Evolutionary conservation across 2,113 vertebrate species (phyloP).

Genomic region (Synodontis membranacea): DNA sequence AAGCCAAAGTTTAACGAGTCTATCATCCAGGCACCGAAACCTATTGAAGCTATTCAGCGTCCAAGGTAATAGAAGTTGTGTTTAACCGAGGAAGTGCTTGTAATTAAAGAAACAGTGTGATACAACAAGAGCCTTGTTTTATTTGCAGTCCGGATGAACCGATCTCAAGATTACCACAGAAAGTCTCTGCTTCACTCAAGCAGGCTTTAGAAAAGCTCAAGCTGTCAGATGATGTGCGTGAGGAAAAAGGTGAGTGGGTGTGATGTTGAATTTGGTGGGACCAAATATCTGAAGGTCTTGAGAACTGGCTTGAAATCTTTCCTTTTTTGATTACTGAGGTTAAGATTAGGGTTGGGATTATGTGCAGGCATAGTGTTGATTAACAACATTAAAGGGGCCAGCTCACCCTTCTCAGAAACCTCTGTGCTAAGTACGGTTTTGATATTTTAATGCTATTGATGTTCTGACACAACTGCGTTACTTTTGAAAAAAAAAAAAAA

Average conservation of each 20-base stretch:
- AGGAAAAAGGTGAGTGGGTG: constrained; percentile 77
- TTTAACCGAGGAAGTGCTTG: background rate
- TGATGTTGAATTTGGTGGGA: background rate
- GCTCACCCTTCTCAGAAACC: too few relatives aligned
- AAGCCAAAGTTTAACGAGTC: constrained; percentile 89
- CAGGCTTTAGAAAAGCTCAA: constrained; percentile 89
- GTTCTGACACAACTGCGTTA: too few relatives aligned
- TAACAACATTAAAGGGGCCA: background rate
- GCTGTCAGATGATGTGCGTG: constrained; percentile 72
- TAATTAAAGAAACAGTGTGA: background rate
- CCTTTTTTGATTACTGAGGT: background rate
- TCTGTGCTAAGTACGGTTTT: too few relatives aligned
- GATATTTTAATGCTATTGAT: too few relatives aligned
- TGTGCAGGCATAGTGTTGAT: background rate
- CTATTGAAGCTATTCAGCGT: constrained; percentile 85
- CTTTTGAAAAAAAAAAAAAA: too few relatives aligned
- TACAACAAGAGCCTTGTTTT: background rate
- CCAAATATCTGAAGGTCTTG: background rate
- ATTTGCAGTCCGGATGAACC: constrained; percentile 85
- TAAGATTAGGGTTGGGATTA: background rate
- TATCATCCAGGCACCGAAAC: constrained; percentile 91
- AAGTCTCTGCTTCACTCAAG: constrained; percentile 89
- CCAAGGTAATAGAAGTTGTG: constrained; percentile 79
- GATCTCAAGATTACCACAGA: constrained; percentile 82
- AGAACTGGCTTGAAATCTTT: background rate